Percentiles rank a stretch among this genome's conserved stretches.
Conservation (phyloP, 2,888 invertebrate genomes). For the Lasioglossum calceatum region DNA sequence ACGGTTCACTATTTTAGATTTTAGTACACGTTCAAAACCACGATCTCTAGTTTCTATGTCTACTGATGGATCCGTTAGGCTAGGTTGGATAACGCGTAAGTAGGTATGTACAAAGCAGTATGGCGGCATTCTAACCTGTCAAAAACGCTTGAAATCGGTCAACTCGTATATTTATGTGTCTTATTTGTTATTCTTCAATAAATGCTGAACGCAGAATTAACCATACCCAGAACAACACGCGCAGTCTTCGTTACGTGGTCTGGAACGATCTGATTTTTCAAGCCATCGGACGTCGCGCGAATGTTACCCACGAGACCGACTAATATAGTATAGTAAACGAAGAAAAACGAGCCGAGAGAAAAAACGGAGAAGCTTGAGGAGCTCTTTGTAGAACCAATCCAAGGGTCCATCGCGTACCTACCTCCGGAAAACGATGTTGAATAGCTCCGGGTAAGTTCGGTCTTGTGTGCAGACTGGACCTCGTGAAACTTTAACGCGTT, state of each 20-base stretch:
- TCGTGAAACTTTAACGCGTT: slow-evolving; percentile 77
- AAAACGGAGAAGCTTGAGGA: slow-evolving; percentile 22
- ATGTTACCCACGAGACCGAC: slow-evolving; percentile 34
- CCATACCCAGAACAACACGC: not conserved
- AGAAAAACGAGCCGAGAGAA: slow-evolving; percentile 60
- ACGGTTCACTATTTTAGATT: no score
- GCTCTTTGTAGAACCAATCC: slow-evolving; percentile 20
- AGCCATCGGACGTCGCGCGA: slow-evolving; percentile 26
- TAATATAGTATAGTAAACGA: slow-evolving; percentile 63
- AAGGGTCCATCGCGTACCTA: slow-evolving; percentile 31
- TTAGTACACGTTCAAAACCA: no score
- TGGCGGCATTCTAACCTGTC: no score
- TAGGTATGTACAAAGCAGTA: no score
- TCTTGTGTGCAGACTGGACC: slow-evolving; percentile 65
- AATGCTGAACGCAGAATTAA: no score
- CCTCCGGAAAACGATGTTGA: slow-evolving; percentile 72
- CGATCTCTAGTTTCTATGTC: no score
- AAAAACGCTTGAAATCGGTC: no score
- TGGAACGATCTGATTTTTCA: slow-evolving; percentile 58
- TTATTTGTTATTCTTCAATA: no score
- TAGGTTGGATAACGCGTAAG: no score
- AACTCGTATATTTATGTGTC: no score
- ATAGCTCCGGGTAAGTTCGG: slow-evolving; percentile 72
- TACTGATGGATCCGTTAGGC: no score
- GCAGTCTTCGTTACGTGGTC: not conserved